Evolutionary conservation across 2,888 invertebrate species (phyloP), one percentile per base, ranked within the genome.

Genomic region (Carcina quercana): DNA sequence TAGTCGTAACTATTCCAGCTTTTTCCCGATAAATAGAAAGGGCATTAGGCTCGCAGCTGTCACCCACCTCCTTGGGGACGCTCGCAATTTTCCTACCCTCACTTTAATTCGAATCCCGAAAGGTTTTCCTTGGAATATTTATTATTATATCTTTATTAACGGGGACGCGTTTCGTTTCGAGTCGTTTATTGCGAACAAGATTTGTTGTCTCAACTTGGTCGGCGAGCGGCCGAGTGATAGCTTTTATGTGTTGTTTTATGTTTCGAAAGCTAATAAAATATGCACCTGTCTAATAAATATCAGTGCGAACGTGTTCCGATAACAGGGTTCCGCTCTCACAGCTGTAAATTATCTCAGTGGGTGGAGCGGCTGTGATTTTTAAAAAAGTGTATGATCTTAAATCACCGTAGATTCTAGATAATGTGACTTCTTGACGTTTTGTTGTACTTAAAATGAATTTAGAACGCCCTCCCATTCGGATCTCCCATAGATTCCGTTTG

Each of bases 81-180:
- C 56, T 52, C 57, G 71, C 76, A 80, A 80, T 82, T 82, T 82
- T 75, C 80, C 66, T 72, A 75, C 83, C 83, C 83, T 75, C 64
- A 74, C 63, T 74, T 75, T 75, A 73, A 80, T 79, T 78, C 74
- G 70, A 72, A 69, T 70, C 76, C 79, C 72, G 63, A 72, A 80
- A 76, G 79, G 75, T 73, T 74, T 72, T 73, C 68, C 66, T 58
- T 43, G 44, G 61, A 54, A 73, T 82, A 82, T 83, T 83, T 83
- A 83, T 80, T 80, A 79, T 78, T 76, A 80, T 76, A 72, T 78
- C 79, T 78, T 76, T 80, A 82, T 80, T 80, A 79, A 78, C 76
- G 66, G 62, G 66, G 62, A 50, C 55, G 49, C 55, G 30, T 64
- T 65, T 59, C 60, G 60, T 65, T 63, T 61, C 61, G 63, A 64